Evolutionary conservation across 2,113 vertebrate species (phyloP).

Genomic region (Cepphus grylle): DNA sequence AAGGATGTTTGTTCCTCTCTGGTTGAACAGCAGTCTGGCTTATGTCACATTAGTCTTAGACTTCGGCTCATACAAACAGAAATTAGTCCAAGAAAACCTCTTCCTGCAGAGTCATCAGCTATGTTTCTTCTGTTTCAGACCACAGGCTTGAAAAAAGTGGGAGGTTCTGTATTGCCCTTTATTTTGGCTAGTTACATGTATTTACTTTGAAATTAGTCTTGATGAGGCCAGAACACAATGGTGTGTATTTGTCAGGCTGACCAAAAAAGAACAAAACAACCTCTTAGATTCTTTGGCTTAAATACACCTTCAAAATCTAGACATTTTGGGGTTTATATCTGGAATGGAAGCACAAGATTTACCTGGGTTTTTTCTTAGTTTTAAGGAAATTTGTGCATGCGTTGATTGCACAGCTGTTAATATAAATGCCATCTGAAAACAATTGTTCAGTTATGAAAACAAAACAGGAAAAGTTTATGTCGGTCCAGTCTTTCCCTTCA

Average conservation of each 20-base stretch:
- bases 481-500: background rate
- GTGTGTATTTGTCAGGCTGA: background rate
- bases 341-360: background rate
- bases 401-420: background rate
- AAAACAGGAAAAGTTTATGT: background rate
- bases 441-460: background rate
- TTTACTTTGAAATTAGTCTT: background rate
- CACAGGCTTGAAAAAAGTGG: background rate
- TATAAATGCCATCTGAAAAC: background rate
- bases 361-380: background rate
- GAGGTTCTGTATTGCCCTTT: background rate
- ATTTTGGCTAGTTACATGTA: background rate
- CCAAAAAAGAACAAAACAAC: background rate
- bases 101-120: background rate
- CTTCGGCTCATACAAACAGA: background rate
- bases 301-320: background rate
- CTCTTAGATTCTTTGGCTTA: background rate
- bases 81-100: background rate
- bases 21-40: background rate
- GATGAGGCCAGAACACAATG: background rate
- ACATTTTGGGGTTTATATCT: background rate
- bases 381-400: background rate
- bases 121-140: background rate
- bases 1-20: conserved; percentile 34
- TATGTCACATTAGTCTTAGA: background rate